Percentiles rank a stretch among this genome's conserved stretches.
Conservation (phyloP, 2,797 vertebrate species). For the Limnodromus scolopaceus region DNA sequence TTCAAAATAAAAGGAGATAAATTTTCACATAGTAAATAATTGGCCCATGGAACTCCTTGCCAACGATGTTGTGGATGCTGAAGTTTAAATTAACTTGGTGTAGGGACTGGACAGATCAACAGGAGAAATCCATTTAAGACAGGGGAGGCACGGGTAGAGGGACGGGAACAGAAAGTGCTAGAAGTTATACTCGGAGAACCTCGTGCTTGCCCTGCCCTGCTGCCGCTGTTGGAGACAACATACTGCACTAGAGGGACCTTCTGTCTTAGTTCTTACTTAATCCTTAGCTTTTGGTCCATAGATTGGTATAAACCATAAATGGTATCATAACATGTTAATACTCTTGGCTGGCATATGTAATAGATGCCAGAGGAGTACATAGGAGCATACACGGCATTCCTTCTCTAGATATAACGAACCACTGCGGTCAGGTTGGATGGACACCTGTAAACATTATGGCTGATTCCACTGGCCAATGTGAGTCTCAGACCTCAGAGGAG, state of each 20-base stretch:
- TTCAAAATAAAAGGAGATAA: background rate
- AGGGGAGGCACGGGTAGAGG: fast-evolving
- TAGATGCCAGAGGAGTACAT: background rate
- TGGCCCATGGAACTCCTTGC: background rate
- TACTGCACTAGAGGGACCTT: background rate
- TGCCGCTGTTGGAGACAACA: background rate
- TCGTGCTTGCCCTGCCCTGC: background rate
- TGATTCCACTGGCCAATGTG: background rate
- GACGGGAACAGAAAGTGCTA: background rate
- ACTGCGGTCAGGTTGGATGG: background rate
- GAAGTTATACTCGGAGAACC: background rate
- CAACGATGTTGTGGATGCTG: background rate
- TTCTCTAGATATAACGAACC: background rate
- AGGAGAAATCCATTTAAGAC: background rate
- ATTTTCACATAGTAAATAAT: background rate
- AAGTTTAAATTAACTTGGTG: background rate
- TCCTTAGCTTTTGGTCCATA: background rate
- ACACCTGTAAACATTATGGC: background rate
- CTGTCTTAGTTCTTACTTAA: background rate
- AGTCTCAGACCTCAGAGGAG: background rate
- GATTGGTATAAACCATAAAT: background rate
- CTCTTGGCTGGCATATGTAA: background rate
- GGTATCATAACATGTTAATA: background rate
- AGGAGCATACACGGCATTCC: background rate
- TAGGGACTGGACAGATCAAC: background rate